Evolutionary conservation across 2,113 vertebrate species (phyloP), one percentile per base, ranked within the genome.

Genomic region (Hystrix brachyura): DNA sequence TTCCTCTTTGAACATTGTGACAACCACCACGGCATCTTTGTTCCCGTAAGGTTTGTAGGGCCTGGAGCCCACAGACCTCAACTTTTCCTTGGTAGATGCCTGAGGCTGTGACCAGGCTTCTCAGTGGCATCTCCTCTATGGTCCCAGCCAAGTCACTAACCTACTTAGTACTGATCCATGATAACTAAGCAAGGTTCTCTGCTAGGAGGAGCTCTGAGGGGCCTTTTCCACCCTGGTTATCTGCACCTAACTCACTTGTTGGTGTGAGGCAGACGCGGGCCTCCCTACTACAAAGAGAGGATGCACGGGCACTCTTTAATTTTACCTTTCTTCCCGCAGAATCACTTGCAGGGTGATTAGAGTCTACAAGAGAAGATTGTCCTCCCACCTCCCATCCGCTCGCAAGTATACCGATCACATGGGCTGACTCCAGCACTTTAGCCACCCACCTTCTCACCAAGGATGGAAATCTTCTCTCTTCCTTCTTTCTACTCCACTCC

Each of bases 251-350:
- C 21, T 82, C 32, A 32, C 32, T 71, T 60, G 15, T 32, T 15
- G 55, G 9, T 29, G 0, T 43, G 57, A 86, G 18, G 7, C 21
- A 55, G 27, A 46, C 14, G 64, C 34, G 7, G 17, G 38, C 60
- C 13, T 76, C 17, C 29, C 0, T 0, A 9, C 67, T 46, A 0
- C 2, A 10, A 48, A 14, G 38, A 79, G 53, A 53, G 27, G 29
- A 48, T 29, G 5, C 25, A 14, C 14, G 1, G 11, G 43, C 67
- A 18, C 4, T 32, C 25, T 78, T 86, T n/a, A 19, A n/a, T 29
- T 34, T 81, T 13, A 32, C 3, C 7, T 67, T n/a, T 76, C 38
- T 48, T 48, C 46, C 51, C 53, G 53, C 11, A 38, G 9, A 91
- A 25, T 38, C 51, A 38, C 7, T 27, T 17, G 13, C 7, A 60